Evolutionary conservation across 2,113 vertebrate species (phyloP), one percentile per base, ranked within the genome.

Genomic region (Forbesichthys agassizii): DNA sequence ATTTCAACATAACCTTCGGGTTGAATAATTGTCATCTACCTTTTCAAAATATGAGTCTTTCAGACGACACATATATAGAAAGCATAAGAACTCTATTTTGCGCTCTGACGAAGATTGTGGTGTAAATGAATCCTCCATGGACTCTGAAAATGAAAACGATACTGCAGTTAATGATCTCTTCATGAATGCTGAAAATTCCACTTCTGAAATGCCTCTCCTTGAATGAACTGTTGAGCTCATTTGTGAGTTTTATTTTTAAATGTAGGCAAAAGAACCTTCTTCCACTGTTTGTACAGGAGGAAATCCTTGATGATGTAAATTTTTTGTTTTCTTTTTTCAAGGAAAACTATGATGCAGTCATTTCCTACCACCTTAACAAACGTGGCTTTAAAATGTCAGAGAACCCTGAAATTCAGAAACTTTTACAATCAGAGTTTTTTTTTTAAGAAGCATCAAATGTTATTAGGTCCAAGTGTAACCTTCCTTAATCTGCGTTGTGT

Each of bases 261-360:
- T 73, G 47, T 48, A 73, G 71, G 47, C 56, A 59, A 27, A 61
- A 60, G 54, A 66, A 66, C 55, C 62, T 55, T 66, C 63, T 66
- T 27, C 63, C n/a, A 36, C 14, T 64, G 71, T 59, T 56, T 46
- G 71, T 73, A 3, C 64, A 73, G 66, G 55, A 73, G 67, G 71
- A 73, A 33, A 73, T 73, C 8, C 33, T 36, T 46, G 49, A 73
- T 65, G 63, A 64, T 59, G 70, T 73, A 11, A 55, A 64, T 47
- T 64, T 71, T 47, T 47, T 70, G 11, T 33, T 55, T 11, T 56
- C 18, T 33, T 59, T 72, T 58, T 72, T 72, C 20, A 72, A 72
- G 47, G 61, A 58, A n/a, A 72, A 72, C 70, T 65, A 72, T 72
- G 70, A 72, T 46, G n/a, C 47, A 6, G 64, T 65, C 65, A 59